Evolutionary conservation across 2,888 invertebrate genomes (phyloP).

Genomic region (Bombylius major): DNA sequence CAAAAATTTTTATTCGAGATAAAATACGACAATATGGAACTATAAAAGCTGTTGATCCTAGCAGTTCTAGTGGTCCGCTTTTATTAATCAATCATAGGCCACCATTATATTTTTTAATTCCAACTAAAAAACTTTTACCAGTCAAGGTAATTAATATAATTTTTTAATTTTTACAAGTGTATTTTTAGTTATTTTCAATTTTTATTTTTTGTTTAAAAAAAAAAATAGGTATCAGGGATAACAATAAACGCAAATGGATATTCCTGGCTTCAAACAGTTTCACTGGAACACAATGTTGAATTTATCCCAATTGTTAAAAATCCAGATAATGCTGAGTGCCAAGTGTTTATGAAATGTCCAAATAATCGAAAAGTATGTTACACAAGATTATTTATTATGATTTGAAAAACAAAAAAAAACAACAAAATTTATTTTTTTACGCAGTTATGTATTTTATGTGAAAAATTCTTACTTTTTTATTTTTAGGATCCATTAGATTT

Average conservation of each 20-base stretch:
- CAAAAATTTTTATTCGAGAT: constrained; percentile 42
- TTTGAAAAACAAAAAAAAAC: too few species aligned
- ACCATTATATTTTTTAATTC: constrained; percentile 41
- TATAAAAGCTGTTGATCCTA: constrained; percentile 42
- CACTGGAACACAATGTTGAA: constrained; percentile 33
- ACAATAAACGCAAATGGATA: constrained; percentile 31
- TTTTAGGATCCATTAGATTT: constrained; percentile 19
- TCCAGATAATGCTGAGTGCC: constrained; percentile 36
- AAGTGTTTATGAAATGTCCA: constrained; percentile 33
- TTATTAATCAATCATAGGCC: constrained; percentile 45
- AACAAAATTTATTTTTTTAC: neutral
- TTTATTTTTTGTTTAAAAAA: neutral
- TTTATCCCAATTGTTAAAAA: constrained; percentile 35
- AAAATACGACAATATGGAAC: constrained; percentile 41
- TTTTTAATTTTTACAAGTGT: neutral
- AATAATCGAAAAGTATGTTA: constrained; percentile 25
- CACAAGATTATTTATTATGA: too few species aligned
- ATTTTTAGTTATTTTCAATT: neutral
- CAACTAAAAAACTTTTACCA: constrained; percentile 25
- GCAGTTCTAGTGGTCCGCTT: constrained; percentile 28
- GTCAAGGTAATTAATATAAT: constrained; percentile 37
- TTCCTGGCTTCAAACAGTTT: constrained; percentile 39
- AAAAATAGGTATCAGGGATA: constrained; percentile 26
- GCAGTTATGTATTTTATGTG: neutral
- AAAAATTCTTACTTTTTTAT: neutral